Base-by-base conservation (phyloP, 2,888 invertebrate genomes). In the Dromius quadrimaculatus region DNA sequence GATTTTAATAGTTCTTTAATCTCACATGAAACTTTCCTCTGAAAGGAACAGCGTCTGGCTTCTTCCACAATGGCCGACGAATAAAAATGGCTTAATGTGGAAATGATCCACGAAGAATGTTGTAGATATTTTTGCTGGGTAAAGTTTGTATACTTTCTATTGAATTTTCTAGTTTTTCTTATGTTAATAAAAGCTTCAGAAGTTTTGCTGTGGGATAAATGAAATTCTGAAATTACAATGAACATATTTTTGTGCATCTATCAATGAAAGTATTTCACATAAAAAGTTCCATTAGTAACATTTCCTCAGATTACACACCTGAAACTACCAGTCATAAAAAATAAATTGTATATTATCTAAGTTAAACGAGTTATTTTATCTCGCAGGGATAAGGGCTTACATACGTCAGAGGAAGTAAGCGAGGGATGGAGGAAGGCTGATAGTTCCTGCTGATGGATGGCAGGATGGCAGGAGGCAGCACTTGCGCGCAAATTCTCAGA, bases 311-410 rank as follows among this genome's bases (percentile, higher is more conserved):
- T 54, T 54, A 59, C 59, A 36, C 64, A 47, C 64, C 47, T 34
- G 45, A 66, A 66, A 66, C 66, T 54, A 28, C 23, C 20, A 38
- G 15, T 6, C 54, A 66, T 66, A 66, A 66, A 66, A 66, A 66
- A 66, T 66, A 66, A 66, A 66, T 66, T 66, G 66, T 66, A 66
- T 54, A 66, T 66, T 66, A 66, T 66, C 50, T 54, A 54, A 66
- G 66, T 66, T 66, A 66, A 66, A 66, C 66, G 66, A 66, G 66
- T 66, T 66, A 54, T 66, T 54, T 66, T 66, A 66, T 66, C 66
- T 66, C 34, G 62, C 17, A 19, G 11, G 64, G 19, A 47, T 34
- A 34, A 41, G 28, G 45, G 59, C 34, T 34, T 23, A 62, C 41
- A 62, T 36, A 59, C 59, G 59, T 59, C 59, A 36, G 5, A 17